A percentile compares a stretch with the other conserved stretches of the same genome.
Evolutionary conservation across 2,113 vertebrate genomes (phyloP).

Genomic region (Pelodiscus sinensis): DNA sequence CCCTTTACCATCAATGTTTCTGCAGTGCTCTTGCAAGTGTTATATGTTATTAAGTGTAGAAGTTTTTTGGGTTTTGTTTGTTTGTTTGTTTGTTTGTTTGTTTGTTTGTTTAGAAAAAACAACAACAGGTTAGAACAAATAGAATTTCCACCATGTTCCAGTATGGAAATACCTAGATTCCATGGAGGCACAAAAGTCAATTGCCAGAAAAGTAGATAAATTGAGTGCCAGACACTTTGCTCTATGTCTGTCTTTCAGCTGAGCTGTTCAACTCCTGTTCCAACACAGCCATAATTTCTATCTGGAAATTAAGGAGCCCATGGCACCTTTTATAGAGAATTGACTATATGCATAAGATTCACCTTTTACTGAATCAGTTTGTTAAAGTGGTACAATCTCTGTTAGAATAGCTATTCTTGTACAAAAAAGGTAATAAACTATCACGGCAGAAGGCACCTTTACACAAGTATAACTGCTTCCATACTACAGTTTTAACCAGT

Average conservation of each 20-base stretch:
- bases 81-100: too few species aligned
- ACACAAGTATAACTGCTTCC: not conserved
- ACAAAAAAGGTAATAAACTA: not conserved
- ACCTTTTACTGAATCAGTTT: not conserved
- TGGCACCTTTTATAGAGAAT: not conserved
- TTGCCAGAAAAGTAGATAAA: not conserved
- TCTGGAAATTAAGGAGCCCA: not conserved
- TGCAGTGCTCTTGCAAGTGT: conserved; percentile 25
- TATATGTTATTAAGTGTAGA: not conserved
- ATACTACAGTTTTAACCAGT: not conserved
- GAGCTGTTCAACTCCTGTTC: not conserved
- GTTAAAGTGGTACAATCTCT: not conserved
- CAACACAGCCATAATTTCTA: not conserved
- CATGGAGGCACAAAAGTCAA: not conserved
- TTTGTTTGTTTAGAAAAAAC: not conserved
- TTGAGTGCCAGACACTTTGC: not conserved
- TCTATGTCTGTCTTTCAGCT: rapidly evolving
- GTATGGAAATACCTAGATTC: not conserved
- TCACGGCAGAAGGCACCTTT: not conserved
- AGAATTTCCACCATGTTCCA: not conserved
- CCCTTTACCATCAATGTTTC: not conserved
- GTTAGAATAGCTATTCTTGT: not conserved
- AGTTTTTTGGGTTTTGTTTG: rapidly evolving
- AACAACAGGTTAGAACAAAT: not conserved
- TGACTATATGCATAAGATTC: not conserved